Base-by-base conservation (phyloP, 37 sponge, comb jelly and placozoan genomes). In the Cladorhizidae sp. region DNA sequence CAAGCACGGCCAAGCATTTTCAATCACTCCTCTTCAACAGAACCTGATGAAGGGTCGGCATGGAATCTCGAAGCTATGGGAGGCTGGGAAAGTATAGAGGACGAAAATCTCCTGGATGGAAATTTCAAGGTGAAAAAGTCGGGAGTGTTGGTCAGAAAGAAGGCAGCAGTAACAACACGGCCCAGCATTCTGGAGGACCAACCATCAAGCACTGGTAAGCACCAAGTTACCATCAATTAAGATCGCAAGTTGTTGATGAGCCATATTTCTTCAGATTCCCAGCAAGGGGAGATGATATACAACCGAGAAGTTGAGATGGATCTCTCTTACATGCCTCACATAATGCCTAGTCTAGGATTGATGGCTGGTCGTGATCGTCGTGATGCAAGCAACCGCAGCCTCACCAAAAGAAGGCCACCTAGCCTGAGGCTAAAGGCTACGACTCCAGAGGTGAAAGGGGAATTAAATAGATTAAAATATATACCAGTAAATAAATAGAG, bases 331-430 rank as follows among this genome's bases (percentile, higher is more conserved):
- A 65, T 86, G 23, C 87, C 87, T 1, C 41, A 57, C 28, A 75
- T 69, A 7, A 28, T 45, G 1, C 88, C 88, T 25, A 58, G 64
- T 0, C 63, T 87, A 35, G 88, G 88, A 20, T 26, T 80, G 20
- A 25, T 18, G 29, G 59, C 73, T 15, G 88, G 88, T 21, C 80
- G 64, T 11, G 70, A 65, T 33, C 42, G 64, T 1, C 57, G 71
- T 5, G 82, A 81, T 58, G 22, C 74, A 17, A 62, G 54, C 62
- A 25, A 76, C 36, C 79, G 79, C 38, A 71, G 82, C 28, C 20
- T 64, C 28, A 33, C 57, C 28, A 81, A 57, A 29, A 72, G 82
- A 15, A 61, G 82, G 7, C 82, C 73, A 22, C 37, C 73, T 37
- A 85, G 72, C 62, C 52, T 33, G 70, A 42, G 71, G 55, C 25